Evolutionary conservation across 2,797 vertebrate genomes (phyloP), one percentile per base, ranked within the genome.

Genomic region (Emys orbicularis): DNA sequence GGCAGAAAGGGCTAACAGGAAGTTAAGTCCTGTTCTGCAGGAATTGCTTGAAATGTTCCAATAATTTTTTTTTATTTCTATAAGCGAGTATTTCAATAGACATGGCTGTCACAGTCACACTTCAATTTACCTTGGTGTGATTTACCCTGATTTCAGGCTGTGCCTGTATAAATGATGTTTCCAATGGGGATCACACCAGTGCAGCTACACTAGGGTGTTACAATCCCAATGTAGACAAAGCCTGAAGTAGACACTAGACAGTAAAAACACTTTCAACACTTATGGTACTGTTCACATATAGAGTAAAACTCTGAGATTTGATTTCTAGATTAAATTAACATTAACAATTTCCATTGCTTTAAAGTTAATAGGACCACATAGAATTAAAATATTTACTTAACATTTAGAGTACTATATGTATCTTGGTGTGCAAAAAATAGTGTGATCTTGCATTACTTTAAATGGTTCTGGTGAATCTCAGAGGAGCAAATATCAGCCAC

Each of bases 121-220:
- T 56, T 25, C 6, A 54, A 54, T 23, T 54, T 54, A 54, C 53
- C 19, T 54, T 21, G 54, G 21, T 56, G 9, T 19, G 44, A 84
- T 65, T 52, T 16, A 76, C 1, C 15, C 18, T 53, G 80, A 25
- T 56, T 56, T 80, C 4, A 54, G 12, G 4, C 12, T 90, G 53
- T 56, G 15, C n/a, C 49, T 84, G 13, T n/a, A 4, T 4, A 77
- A 37, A 37, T n/a, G 3, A 56, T 56, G 25, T 25, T 54, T 53
- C n/a, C 31, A n/a, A 0, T 37, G 23, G 5, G 2, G 41, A 3
- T 29, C 18, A 4, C 11, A 57, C 76, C 50, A 21, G 2, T 27
- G 6, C 50, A 27, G 16, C 31, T 54, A 6, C 27, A 61, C 2
- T 21, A 53, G 29, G 44, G 37, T 50, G 5, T 53, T 79, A 47